phyloP scores from a whole-genome alignment of 2,888 invertebrate genomes.

The Galeruca laticollis region DNA sequence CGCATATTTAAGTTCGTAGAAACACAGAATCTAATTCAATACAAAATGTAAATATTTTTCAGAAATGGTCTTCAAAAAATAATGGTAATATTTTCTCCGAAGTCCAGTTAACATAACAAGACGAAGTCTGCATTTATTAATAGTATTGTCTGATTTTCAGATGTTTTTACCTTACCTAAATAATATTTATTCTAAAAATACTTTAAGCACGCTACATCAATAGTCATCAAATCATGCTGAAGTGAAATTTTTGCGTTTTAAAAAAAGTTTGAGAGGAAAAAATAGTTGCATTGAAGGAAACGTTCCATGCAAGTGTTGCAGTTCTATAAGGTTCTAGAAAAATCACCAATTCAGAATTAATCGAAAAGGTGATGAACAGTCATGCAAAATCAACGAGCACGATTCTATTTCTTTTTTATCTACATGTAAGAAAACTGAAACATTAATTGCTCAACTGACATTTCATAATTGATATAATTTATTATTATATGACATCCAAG shows the following conservation, averaged over 20 bases:
- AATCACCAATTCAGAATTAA: neutral
- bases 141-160: no score
- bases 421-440: conserved; percentile 1
- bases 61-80: no score
- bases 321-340: neutral
- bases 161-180: no score
- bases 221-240: neutral
- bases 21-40: no score
- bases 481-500: no score
- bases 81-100: no score
- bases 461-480: no score
- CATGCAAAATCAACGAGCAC: conserved; percentile 4
- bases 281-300: neutral
- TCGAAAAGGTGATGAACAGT: neutral
- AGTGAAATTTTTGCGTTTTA: neutral
- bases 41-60: no score
- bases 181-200: neutral
- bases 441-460: neutral
- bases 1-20: no score
- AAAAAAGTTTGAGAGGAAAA: neutral
- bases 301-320: neutral
- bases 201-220: neutral
- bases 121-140: no score
- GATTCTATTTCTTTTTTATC: neutral
- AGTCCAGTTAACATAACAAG: no score